Evolutionary conservation across 2,888 invertebrate species (phyloP).

Genomic region (Hemaris fuciformis): DNA sequence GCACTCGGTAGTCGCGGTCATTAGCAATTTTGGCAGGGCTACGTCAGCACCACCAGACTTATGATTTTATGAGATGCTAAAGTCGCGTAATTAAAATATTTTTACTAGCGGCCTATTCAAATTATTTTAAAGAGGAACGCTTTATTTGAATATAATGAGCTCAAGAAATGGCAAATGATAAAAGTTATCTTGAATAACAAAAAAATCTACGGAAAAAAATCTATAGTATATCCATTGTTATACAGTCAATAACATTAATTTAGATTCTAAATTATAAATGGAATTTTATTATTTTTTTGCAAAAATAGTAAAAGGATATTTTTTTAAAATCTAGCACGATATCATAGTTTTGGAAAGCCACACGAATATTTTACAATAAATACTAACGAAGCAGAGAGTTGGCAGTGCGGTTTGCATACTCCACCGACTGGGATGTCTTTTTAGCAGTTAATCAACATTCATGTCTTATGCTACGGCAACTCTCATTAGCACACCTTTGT

Average conservation of each 20-base stretch:
- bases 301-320: no score
- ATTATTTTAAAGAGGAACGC: not conserved
- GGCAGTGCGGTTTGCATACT: slow-evolving; percentile 45
- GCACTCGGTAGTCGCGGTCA: slow-evolving; percentile 67
- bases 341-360: not conserved
- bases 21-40: slow-evolving; percentile 77
- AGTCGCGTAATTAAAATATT: slow-evolving; percentile 29
- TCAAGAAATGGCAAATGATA: no score
- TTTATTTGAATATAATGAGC: no score
- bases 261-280: no score
- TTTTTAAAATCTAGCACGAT: not conserved
- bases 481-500: slow-evolving; percentile 58
- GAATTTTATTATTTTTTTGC: no score
- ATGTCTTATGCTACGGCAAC: slow-evolving; percentile 37
- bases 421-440: slow-evolving; percentile 41
- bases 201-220: no score
- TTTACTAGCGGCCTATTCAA: slow-evolving; percentile 11
- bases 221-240: no score
- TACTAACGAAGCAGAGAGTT: slow-evolving; percentile 57
- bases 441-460: slow-evolving; percentile 66
- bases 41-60: slow-evolving; percentile 58
- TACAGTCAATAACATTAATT: no score
- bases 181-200: no score
- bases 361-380: slow-evolving; percentile 47
- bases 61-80: slow-evolving; percentile 60